phyloP scores from a whole-genome alignment of 2,113 vertebrate genomes.

The Hypocryptadius cinnamomeus region DNA sequence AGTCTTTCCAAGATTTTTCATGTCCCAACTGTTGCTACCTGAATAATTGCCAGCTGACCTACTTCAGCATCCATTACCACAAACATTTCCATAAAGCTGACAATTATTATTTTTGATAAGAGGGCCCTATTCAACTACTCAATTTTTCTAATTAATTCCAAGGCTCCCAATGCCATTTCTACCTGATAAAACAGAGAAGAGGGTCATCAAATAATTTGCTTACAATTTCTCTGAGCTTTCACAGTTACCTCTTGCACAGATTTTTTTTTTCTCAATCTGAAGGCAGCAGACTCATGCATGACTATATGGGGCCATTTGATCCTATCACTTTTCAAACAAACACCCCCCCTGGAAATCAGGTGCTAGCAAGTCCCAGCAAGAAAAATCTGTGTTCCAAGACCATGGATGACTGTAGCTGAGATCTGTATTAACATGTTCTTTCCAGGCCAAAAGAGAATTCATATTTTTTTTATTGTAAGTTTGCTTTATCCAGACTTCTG shows the following conservation, averaged over 20 bases:
- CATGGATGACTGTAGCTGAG: slow-evolving; percentile 4
- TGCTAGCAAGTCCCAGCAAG: slow-evolving; percentile 41
- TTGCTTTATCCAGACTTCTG: slow-evolving; percentile 20
- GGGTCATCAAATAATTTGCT: not conserved
- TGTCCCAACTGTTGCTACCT: not conserved
- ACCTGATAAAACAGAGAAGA: not conserved
- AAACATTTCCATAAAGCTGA: not conserved
- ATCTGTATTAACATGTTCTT: slow-evolving; percentile 27
- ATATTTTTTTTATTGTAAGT: not conserved
- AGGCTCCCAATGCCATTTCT: not conserved
- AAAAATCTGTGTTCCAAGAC: slow-evolving; percentile 7
- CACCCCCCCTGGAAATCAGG: not conserved
- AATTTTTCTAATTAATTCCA: not conserved
- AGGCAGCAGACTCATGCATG: slow-evolving; percentile 41
- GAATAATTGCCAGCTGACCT: not conserved
- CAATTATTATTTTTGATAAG: not conserved
- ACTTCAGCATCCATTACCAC: not conserved
- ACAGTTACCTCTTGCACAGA: slow-evolving; percentile 14
- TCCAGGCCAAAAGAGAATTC: not conserved
- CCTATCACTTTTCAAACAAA: slow-evolving; percentile 34
- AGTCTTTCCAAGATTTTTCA: not conserved
- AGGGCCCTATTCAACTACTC: not conserved
- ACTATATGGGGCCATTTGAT: slow-evolving; percentile 43
- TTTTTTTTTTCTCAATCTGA: not conserved
- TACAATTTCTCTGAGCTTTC: not conserved